Evolutionary conservation across 2,113 vertebrate species (phyloP), one percentile per base, ranked within the genome.

Genomic region (Antennarius striatus): DNA sequence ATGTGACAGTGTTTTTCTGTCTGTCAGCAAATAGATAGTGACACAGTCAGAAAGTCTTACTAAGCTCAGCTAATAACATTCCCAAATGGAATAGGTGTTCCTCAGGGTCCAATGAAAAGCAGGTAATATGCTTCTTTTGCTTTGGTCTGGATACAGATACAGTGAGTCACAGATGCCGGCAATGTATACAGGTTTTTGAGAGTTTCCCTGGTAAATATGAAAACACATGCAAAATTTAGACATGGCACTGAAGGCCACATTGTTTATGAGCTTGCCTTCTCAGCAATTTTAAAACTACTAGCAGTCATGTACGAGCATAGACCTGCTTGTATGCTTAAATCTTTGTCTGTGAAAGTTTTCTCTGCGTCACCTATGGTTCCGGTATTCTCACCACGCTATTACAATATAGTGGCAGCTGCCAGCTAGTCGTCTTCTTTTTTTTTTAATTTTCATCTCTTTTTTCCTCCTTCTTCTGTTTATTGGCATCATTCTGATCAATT

Each of bases 41-140:
- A 77, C 76, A 74, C 63, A 69, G 75, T 85, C 75, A 64, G 63
- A 84, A 81, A 83, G 81, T 81, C 77, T 68, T 42, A 78, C 68
- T 80, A 63, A 72, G 76, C 79, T 84, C 66, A 9, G 16, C 72
- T 84, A 80, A 86, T 82, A 84, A 75, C 81, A 56, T 80, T 72
- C 57, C 72, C 15, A 0, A 65, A 67, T 71, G 75, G 64, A 79
- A 68, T 49, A 30, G 68, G 49, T 46, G 58, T 60, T 85, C 84
- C 79, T 85, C 39, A 10, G 79, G 86, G 79, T 82, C 72, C 75
- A 79, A 77, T 83, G 73, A 83, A 76, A 70, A 51, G 62, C 49
- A 65, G 69, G 63, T 87, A 81, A 88, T 86, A 75, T 88, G 83
- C 81, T 84, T 47, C 69, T 82, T 81, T 86, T 86, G 82, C 81